Base-by-base conservation (phyloP, 1,140 invertebrate genomes). In the Drosophila ogumai region DNA sequence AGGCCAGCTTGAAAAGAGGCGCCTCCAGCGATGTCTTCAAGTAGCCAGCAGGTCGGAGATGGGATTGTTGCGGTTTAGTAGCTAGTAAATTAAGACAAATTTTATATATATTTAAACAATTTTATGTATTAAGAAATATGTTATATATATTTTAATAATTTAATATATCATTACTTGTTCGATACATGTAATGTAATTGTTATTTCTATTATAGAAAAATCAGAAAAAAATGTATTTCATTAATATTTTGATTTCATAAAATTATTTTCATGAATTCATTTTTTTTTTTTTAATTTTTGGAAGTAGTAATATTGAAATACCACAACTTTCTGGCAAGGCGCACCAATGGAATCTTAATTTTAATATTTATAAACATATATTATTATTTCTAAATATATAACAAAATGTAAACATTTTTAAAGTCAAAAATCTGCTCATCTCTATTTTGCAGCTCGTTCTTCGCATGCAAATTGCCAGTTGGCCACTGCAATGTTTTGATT, bases 401-500 rank as follows among this genome's bases (percentile, higher is more conserved):
- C 38, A 19, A 17, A 12, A 1, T 28, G 6, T 15, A n/a, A 32
- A 7, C 12, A 8, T 7, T 34, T 60, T 34, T 19, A 8, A 10
- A 44, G 17, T 9, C 19, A 19, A 32, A 43, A 9, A 22, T 12
- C 6, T 41, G 12, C 19, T 38, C 56, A 22, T 13, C 52, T 15
- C 28, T 38, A 40, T 34, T 9, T 41, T 7, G 8, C 12, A 22
- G 61, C 58, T 34, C 61, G 71, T 65, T 65, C 50, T 80, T 31
- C 54, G 80, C 76, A 88, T 87, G 82, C 82, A 87, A 87, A 88
- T 88, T 88, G 64, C 84, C 74, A 82, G 72, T 87, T 87, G 75
- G 76, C 72, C 80, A 75, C 84, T 82, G 81, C 84, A 88, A 80
- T 87, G 82, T 87, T 87, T 88, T 87, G 76, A 87, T 87, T 87